Percentiles rank a stretch among this genome's conserved stretches.
These are phyloP conservation scores for Drosophila vallismaia DNA, from an alignment of 2,888 invertebrate genomes.

Conservation along the genomic window DNA sequence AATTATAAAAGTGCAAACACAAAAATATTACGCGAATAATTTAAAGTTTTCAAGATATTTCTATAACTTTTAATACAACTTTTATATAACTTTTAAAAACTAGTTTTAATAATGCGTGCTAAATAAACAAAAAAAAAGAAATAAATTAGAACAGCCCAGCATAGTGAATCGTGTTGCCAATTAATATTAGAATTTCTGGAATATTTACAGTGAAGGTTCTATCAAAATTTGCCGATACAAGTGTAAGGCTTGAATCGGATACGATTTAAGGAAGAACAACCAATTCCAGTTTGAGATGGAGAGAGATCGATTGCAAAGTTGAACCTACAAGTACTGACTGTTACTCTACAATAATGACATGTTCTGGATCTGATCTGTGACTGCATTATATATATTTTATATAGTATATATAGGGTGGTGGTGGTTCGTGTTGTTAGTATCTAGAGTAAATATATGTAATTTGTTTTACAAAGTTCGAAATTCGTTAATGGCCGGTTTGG, in stretches of 20 bases:
- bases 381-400: conserved; percentile 17
- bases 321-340: conserved; percentile 39
- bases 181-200: conserved; percentile 12
- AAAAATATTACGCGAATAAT: neutral
- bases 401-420: conserved; percentile 15
- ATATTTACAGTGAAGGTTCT: conserved; percentile 19
- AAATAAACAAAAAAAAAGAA: conserved; percentile 6
- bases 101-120: neutral
- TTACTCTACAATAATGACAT: conserved; percentile 44
- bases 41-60: neutral
- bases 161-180: conserved; percentile 5
- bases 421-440: conserved; percentile 31
- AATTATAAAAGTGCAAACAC: neutral
- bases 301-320: no score
- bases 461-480: conserved; percentile 55
- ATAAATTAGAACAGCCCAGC: conserved; percentile 22
- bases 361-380: conserved; percentile 35
- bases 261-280: conserved; percentile 8
- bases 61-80: neutral
- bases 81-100: neutral
- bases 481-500: conserved; percentile 73
- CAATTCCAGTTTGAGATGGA: conserved; percentile 21
- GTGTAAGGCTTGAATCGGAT: conserved; percentile 22
- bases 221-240: neutral
- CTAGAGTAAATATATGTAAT: conserved; percentile 31